These are phyloP conservation scores for Campoletis raptor DNA, from an alignment of 2,888 invertebrate species.

Conservation along the genomic window DNA sequence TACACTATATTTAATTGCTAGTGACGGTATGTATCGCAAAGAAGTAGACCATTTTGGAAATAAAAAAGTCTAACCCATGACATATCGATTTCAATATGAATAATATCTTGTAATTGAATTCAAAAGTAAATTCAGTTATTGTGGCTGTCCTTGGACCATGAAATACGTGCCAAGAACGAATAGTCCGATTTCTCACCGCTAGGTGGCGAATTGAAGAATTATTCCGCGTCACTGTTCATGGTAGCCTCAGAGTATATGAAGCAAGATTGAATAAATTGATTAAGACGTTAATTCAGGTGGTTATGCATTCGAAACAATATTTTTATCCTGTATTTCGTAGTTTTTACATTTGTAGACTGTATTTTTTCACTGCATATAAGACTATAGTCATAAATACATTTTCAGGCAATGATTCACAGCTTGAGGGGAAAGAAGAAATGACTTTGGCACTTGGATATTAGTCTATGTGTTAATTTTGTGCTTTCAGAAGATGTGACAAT, in stretches of 20 bases:
- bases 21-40: background rate
- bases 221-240: background rate
- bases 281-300: background rate
- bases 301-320: background rate
- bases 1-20: conserved; percentile 24
- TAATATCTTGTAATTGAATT: conserved; percentile 1
- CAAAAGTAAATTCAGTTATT: background rate
- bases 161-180: background rate
- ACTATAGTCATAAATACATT: background rate
- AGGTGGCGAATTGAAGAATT: conserved; percentile 7
- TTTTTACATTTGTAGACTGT: background rate
- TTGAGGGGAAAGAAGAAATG: background rate
- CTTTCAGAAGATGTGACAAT: background rate
- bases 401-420: background rate
- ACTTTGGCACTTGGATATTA: background rate
- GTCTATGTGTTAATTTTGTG: background rate
- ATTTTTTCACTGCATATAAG: background rate
- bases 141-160: background rate
- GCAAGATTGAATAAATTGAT: background rate
- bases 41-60: conserved; percentile 18
- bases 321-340: background rate
- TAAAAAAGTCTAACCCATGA: conserved; percentile 4
- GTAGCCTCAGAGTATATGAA: background rate
- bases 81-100: conserved; percentile 6
- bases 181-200: background rate